Conservation (phyloP, 2,797 vertebrate species). For the Pseudochirops corinnae region DNA sequence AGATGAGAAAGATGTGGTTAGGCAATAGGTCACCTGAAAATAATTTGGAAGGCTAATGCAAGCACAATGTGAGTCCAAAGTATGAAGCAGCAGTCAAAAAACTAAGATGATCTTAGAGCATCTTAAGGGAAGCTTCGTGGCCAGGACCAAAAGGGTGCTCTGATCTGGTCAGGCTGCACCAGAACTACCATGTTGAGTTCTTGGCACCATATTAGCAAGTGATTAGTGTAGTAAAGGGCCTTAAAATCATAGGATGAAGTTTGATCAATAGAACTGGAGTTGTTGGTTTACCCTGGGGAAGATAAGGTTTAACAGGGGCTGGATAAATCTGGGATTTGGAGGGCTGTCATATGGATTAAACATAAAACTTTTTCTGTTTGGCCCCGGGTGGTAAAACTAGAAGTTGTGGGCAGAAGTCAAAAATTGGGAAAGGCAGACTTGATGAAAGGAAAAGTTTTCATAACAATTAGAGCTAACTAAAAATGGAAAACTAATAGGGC, state of each 20-base stretch:
- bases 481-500: background rate
- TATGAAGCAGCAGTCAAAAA: background rate
- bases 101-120: background rate
- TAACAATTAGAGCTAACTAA: background rate
- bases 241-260: background rate
- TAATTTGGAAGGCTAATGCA: background rate
- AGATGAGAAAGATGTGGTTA: background rate
- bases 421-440: background rate
- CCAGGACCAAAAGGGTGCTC: background rate
- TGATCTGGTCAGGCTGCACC: background rate
- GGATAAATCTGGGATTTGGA: background rate
- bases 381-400: background rate
- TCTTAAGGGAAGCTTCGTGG: background rate
- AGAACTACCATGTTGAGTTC: background rate
- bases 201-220: background rate
- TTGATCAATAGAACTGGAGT: background rate
- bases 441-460: background rate
- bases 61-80: background rate
- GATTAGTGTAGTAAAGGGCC: background rate
- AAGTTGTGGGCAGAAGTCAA: background rate
- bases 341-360: background rate
- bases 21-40: background rate
- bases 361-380: background rate
- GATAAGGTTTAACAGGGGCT: background rate
- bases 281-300: background rate